A percentile compares a stretch with the other conserved stretches of the same genome.
Evolutionary conservation across 2,797 vertebrate genomes (phyloP).

Genomic region (Falco novaeseelandiae): DNA sequence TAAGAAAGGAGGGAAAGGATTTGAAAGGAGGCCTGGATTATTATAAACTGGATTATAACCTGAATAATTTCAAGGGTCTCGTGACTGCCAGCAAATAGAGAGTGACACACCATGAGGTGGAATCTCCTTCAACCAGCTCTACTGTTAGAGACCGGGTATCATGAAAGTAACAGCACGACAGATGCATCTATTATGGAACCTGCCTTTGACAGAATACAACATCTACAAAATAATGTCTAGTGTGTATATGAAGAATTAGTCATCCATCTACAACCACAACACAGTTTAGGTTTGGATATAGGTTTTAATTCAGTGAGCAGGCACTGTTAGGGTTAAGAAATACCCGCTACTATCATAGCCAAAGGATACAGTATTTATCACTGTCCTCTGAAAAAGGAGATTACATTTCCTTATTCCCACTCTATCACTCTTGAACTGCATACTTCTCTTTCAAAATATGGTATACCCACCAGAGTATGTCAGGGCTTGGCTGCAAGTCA

Average conservation of each 20-base stretch:
- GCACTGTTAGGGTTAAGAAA: not conserved
- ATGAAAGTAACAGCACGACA: not conserved
- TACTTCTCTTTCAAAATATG: not conserved
- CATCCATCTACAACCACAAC: not conserved
- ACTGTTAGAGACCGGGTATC: not conserved
- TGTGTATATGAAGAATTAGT: not conserved
- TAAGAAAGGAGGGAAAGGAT: not conserved
- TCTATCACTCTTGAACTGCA: not conserved
- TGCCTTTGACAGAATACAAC: not conserved
- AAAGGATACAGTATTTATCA: not conserved
- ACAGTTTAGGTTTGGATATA: not conserved
- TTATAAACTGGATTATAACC: not conserved
- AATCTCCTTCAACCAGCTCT: not conserved
- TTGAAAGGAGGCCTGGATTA: not conserved
- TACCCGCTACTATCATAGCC: not conserved
- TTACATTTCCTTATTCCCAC: not conserved
- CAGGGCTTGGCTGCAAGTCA: not conserved
- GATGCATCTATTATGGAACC: accelerated
- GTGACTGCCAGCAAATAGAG: not conserved
- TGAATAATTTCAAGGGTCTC: not conserved
- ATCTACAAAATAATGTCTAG: not conserved
- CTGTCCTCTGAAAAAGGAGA: not conserved
- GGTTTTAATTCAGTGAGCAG: not conserved
- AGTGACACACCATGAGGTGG: not conserved
- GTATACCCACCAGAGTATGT: not conserved